A percentile compares a stretch with the other conserved stretches of the same genome.
These are phyloP conservation scores for Coenobita brevimanus DNA, from an alignment of 1,140 invertebrate genomes.

Conservation along the genomic window DNA sequence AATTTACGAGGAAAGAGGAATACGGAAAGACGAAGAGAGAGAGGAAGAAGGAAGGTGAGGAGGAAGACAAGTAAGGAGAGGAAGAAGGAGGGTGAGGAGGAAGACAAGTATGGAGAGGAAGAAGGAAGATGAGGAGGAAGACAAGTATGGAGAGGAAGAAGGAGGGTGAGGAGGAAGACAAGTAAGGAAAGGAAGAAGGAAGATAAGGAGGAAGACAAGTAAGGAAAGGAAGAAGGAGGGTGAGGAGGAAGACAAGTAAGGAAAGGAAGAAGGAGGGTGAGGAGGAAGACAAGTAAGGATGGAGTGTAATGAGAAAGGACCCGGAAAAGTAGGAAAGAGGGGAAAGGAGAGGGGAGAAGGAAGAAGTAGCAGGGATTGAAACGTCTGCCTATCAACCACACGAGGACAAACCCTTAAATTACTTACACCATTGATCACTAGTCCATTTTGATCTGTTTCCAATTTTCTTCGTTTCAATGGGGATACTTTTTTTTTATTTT, in stretches of 20 bases:
- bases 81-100: background rate
- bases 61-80: background rate
- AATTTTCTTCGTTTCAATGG: too few relatives aligned
- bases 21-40: constrained; percentile 15
- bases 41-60: background rate
- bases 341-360: background rate
- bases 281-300: background rate
- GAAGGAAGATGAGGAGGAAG: background rate
- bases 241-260: background rate
- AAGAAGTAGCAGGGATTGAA: too few relatives aligned
- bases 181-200: background rate
- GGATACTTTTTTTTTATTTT: too few relatives aligned
- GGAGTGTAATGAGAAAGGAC: background rate
- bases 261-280: background rate
- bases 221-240: background rate
- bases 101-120: background rate
- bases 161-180: background rate
- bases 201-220: background rate
- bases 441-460: too few relatives aligned
- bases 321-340: background rate
- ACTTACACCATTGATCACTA: too few relatives aligned
- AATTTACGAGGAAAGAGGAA: background rate
- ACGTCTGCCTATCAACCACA: too few relatives aligned
- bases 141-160: background rate
- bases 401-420: too few relatives aligned